Evolutionary conservation across 1,140 invertebrate genomes (phyloP), one percentile per base, ranked within the genome.

Genomic region (Archivesica marissinica): DNA sequence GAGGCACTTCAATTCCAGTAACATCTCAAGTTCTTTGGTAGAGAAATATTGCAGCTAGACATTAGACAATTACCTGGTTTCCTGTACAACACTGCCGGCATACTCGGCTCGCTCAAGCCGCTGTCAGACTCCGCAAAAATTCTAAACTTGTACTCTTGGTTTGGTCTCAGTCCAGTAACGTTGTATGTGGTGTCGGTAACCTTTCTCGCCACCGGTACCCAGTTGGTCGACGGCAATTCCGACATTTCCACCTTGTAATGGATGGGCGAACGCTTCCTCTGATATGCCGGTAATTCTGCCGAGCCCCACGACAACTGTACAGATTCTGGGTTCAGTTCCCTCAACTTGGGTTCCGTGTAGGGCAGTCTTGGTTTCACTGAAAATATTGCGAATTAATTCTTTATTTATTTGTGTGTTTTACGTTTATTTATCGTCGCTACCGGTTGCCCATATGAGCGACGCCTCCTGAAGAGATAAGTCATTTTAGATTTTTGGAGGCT

Each of bases 91-190:
- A 84, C 87, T 0, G 88, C 88, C 33, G 92, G 91, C 52, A 88
- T 39, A 64, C 90, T 91, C 15, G 98, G 98, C 87, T 99, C 98
- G n/a, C 98, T 99, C 64, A 97, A 96, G 47, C 98, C 98, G 92
- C 98, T 98, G 91, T 98, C 97, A 94, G 99, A 99, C 94, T 99
- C 98, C 78, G 98, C 98, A 95, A 98, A 96, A 0, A 99, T 98
- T 70, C 98, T 95, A 95, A 99, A 99, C 85, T 99, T 98, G 93
- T 99, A 99, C 30, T 97, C 96, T 87, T 96, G 88, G 64, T 93
- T 89, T 30, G 90, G 87, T 28, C 86, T 81, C 33, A 93, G 86
- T 15, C 90, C 91, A 13, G 87, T 92, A 35, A 93, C 89, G 11
- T 83, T 80, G 81, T 90, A 93, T 0, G 86, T 78, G 7, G 91